Evolutionary conservation across 2,113 vertebrate genomes (phyloP).

Genomic region (Callospermophilus lateralis): DNA sequence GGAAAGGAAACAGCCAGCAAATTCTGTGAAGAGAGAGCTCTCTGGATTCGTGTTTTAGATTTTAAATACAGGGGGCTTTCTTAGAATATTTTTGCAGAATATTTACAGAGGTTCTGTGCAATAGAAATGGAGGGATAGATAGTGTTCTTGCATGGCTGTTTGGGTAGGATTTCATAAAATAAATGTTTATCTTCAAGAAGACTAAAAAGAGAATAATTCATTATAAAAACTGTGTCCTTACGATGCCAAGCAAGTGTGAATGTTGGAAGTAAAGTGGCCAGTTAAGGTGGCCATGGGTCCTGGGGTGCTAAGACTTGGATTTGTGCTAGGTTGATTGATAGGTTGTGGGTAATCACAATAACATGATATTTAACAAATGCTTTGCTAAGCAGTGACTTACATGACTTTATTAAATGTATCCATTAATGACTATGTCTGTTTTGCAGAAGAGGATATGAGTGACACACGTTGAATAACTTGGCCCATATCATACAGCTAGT

Average conservation of each 20-base stretch:
- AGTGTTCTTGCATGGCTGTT: neutral
- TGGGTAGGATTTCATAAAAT: slow-evolving; percentile 47
- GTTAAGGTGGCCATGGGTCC: neutral
- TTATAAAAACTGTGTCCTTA: neutral
- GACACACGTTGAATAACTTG: neutral
- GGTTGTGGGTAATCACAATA: neutral
- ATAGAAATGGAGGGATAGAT: neutral
- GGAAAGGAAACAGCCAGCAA: slow-evolving; percentile 6
- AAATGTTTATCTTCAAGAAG: neutral
- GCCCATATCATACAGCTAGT: neutral
- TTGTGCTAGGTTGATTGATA: neutral
- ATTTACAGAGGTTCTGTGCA: neutral
- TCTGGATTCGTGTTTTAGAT: neutral
- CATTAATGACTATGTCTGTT: neutral
- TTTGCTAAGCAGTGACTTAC: neutral
- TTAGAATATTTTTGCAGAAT: slow-evolving; percentile 40
- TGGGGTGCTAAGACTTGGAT: neutral
- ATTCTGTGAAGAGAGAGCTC: neutral
- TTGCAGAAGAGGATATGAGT: neutral
- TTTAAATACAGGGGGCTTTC: slow-evolving; percentile 29
- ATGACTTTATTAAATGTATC: neutral
- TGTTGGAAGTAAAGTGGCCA: neutral
- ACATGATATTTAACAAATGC: neutral
- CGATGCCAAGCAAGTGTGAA: neutral
- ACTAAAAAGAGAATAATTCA: slow-evolving; percentile 54